phyloP scores from a whole-genome alignment of 2,797 vertebrate genomes.

The Galagoides demidoff region DNA sequence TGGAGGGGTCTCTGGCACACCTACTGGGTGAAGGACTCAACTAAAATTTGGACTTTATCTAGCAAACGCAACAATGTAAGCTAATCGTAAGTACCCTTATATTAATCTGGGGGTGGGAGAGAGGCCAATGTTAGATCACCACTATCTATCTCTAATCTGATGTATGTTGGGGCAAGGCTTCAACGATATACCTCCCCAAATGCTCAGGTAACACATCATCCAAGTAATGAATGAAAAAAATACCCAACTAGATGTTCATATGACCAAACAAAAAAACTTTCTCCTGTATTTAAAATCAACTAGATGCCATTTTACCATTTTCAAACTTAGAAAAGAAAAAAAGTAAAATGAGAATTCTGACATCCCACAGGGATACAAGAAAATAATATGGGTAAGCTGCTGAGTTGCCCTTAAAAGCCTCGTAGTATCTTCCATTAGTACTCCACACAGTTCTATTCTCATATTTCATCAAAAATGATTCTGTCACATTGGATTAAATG shows the following conservation, averaged over 20 bases:
- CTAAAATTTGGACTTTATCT: too few species aligned
- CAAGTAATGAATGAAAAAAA: background rate
- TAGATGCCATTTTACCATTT: background rate
- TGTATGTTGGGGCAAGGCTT: background rate
- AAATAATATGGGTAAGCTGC: background rate
- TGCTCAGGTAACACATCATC: background rate
- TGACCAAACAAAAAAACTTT: background rate
- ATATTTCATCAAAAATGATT: background rate
- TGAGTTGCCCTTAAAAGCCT: background rate
- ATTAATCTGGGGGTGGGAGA: too few species aligned
- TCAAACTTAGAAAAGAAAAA: conserved; percentile 28
- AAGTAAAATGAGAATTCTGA: background rate
- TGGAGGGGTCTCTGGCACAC: too few species aligned
- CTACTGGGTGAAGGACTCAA: too few species aligned
- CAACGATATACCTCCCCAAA: background rate
- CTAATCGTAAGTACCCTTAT: too few species aligned
- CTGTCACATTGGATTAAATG: conserved; percentile 5
- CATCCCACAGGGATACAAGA: background rate
- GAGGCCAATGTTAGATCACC: background rate
- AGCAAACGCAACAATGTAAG: too few species aligned
- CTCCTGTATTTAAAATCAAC: background rate
- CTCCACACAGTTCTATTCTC: background rate
- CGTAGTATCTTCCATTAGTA: background rate
- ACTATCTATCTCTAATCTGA: background rate
- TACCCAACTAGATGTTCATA: background rate